phyloP scores from a whole-genome alignment of 2,888 invertebrate genomes.

The Colletes collaris region DNA sequence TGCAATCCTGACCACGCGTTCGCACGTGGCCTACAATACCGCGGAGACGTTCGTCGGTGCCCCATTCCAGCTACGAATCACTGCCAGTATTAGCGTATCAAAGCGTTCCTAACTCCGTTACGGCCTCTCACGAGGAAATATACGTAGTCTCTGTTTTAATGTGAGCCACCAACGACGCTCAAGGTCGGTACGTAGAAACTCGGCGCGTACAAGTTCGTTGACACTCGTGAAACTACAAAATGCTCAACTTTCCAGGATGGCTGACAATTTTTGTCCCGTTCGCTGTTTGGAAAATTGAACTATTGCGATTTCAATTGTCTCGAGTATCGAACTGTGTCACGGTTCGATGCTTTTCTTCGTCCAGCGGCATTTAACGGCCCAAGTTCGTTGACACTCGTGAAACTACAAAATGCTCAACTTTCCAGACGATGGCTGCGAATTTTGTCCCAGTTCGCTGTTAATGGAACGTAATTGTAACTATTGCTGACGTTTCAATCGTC shows the following conservation, averaged over 20 bases:
- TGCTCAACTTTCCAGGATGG: no score
- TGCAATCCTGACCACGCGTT: constrained; percentile 35
- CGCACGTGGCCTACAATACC: constrained; percentile 36
- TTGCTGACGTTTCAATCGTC: neutral
- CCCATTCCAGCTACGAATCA: constrained; percentile 9
- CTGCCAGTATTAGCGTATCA: neutral
- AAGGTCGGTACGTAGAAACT: constrained; percentile 16
- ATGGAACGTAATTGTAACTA: no score
- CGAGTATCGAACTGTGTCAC: no score
- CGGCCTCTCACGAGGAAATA: neutral
- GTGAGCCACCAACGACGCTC: constrained; percentile 3
- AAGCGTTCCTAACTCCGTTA: constrained; percentile 16
- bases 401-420: no score
- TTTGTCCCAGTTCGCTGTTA: no score
- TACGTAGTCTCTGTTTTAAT: constrained; percentile 3
- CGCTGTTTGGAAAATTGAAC: no score
- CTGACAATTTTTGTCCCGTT: no score
- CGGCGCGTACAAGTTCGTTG: neutral
- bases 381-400: neutral
- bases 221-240: neutral
- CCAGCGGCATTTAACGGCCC: no score
- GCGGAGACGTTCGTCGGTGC: neutral
- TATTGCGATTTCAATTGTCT: neutral
- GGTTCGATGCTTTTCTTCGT: no score
- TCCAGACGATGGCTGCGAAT: no score